Conservation (phyloP, 2,113 vertebrate species). For the Pristiophorus japonicus region DNA sequence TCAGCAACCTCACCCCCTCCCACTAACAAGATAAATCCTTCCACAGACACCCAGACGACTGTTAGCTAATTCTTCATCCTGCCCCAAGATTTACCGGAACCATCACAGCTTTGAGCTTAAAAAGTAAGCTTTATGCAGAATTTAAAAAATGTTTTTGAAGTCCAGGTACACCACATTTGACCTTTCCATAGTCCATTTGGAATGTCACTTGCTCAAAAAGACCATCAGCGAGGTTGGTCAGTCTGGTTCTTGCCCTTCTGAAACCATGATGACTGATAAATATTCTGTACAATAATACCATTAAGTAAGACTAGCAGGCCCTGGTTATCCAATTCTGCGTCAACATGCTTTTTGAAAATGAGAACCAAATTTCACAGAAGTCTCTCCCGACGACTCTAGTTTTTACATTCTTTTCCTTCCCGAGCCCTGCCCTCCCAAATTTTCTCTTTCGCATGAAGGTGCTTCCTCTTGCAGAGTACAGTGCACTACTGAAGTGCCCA, state of each 20-base stretch:
- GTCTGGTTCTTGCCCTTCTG: too few relatives aligned
- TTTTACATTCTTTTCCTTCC: neutral
- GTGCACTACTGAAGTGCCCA: neutral
- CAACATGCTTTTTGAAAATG: neutral
- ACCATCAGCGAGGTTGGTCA: neutral
- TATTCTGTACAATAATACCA: too few relatives aligned
- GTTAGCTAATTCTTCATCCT: neutral
- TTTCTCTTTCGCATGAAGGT: neutral
- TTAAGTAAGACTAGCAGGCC: neutral
- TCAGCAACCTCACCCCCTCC: neutral
- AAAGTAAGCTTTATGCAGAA: neutral
- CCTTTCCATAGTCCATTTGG: neutral
- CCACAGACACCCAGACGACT: neutral
- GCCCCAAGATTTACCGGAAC: neutral
- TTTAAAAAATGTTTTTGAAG: neutral
- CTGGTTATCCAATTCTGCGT: neutral
- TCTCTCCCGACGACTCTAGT: neutral
- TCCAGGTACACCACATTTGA: neutral
- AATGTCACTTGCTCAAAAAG: neutral
- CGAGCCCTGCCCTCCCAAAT: neutral
- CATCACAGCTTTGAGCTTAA: neutral
- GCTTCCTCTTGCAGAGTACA: neutral
- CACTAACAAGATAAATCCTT: neutral
- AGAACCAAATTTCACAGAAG: neutral
- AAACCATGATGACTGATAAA: too few relatives aligned